Base-by-base conservation (phyloP, 2,888 invertebrate species). In the Lasioglossum leucozonium region DNA sequence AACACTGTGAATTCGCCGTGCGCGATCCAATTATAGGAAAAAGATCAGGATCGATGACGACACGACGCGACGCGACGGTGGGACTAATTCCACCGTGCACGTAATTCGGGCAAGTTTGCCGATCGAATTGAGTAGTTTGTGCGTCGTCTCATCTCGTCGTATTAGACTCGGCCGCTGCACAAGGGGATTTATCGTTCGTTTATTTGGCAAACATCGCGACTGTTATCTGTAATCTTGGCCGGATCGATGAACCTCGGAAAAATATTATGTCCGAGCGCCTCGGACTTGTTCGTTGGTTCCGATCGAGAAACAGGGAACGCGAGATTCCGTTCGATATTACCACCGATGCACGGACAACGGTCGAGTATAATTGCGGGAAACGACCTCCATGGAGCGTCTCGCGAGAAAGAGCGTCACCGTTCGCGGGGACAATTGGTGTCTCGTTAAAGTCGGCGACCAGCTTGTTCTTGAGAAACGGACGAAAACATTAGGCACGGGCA, bases 181-280 rank as follows among this genome's bases (percentile, higher is more conserved):
- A 30, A 30, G 77, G 55, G 34, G 77, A 78, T 82, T 82, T 82
- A 77, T 87, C 77, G 83, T 72, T 47, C 72, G 79, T 87, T 87
- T 83, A 83, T 78, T 87, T 79, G 84, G 74, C 74, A 87, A 87
- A 87, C 81, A 81, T 69, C 55, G 67, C 47, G 65, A n/a, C 72
- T 69, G 83, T 88, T 84, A 84, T 69, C 77, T 26, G 34, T 22
- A 34, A 87, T 77, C 47, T 69, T 30, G 4, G 30, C 22, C 40
- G 44, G 74, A 81, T 82, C 72, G 75, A 77, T 51, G 74, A 34
- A 13, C 47, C 47, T 72, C 69, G 16, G 30, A 78, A 69, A 75
- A 79, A 51, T 58, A 42, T 22, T 11, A 74, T 4, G 69, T 44
- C 34, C 16, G 16, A 44, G 16, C 10, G n/a, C 22, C 10, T 18